These are phyloP conservation scores for Schizopygopsis malacanthus DNA, from an alignment of 2,797 vertebrate species.

Conservation along the genomic window DNA sequence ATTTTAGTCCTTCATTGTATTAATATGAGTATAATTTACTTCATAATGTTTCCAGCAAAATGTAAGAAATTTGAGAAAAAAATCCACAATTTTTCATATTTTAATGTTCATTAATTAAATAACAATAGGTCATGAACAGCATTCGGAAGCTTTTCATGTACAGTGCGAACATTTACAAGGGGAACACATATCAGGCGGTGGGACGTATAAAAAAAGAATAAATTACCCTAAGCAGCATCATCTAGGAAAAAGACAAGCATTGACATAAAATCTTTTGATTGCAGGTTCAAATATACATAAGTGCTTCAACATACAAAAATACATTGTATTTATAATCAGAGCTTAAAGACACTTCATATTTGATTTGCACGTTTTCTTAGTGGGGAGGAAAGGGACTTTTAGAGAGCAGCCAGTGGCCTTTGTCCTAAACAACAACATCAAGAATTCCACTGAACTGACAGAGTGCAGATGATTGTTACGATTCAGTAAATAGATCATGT, in stretches of 20 bases:
- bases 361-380: slow-evolving; percentile 46
- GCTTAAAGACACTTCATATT: slow-evolving; percentile 55
- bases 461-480: slow-evolving; percentile 23
- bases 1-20: background rate
- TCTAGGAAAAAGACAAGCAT: slow-evolving; percentile 58
- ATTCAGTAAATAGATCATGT: slow-evolving; percentile 13
- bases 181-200: slow-evolving; percentile 28
- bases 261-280: slow-evolving; percentile 49
- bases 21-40: background rate
- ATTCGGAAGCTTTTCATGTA: slow-evolving; percentile 44
- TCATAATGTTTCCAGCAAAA: background rate
- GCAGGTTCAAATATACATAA: slow-evolving; percentile 57
- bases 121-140: slow-evolving; percentile 52
- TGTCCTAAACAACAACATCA: slow-evolving; percentile 34
- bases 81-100: slow-evolving; percentile 2
- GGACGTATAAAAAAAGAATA: slow-evolving; percentile 60
- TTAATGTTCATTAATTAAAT: slow-evolving; percentile 58
- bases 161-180: slow-evolving; percentile 48
- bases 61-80: background rate
- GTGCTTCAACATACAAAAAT: slow-evolving; percentile 61
- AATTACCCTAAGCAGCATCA: slow-evolving; percentile 63
- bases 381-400: slow-evolving; percentile 34
- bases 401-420: slow-evolving; percentile 42
- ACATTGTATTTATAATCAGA: slow-evolving; percentile 53
- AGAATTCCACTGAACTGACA: slow-evolving; percentile 32